Base-by-base conservation (phyloP, 2,797 vertebrate genomes). In the Mus spretus region DNA sequence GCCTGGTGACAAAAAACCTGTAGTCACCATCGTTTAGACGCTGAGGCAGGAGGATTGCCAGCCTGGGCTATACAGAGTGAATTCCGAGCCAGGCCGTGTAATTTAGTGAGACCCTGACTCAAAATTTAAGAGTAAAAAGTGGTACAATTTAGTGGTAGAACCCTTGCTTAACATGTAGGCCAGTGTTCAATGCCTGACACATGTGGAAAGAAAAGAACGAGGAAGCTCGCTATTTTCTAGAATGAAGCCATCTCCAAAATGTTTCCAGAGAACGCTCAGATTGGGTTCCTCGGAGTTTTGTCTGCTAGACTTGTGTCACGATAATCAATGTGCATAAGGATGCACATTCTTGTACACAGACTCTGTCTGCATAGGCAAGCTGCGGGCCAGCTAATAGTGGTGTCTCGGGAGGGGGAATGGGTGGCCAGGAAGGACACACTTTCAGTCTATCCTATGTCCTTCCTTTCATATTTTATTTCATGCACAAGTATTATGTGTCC, bases 171-270 rank as follows among this genome's bases (percentile, higher is more conserved):
- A 15, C 2, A 3, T 31, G 40, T 6, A 3, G 19, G 37, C 10
- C 40, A 6, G 9, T 63, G 28, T 63, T 63, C 28, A 44, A 40
- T 4, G 40, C 6, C 40, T 44, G 44, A 50, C 28, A 13, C 37
- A 47, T 0, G 26, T 40, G 82, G 17, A 31, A 44, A 65, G 61
- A 34, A 85, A 34, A 44, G 19, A 83, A 72, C 3, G 47, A 50
- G 19, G 17, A 77, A 67, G 63, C 44, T 61, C 40, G 61, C 57
- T 89, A 9, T 75, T 90, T 92, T 79, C 86, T 96, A 47, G 28
- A 87, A 65, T 4, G 12, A 94, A n/a, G 55, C 31, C 47, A 70
- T 50, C 47, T 94, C 70, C 22, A 91, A 89, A 95, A 82, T 61
- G 5, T n/a, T n/a, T 78, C 80, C 31, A 63, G 40, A 90, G 70